These are phyloP conservation scores for Pogonomyrmex barbatus DNA, from an alignment of 1,140 invertebrate genomes.

Conservation along the genomic window DNA sequence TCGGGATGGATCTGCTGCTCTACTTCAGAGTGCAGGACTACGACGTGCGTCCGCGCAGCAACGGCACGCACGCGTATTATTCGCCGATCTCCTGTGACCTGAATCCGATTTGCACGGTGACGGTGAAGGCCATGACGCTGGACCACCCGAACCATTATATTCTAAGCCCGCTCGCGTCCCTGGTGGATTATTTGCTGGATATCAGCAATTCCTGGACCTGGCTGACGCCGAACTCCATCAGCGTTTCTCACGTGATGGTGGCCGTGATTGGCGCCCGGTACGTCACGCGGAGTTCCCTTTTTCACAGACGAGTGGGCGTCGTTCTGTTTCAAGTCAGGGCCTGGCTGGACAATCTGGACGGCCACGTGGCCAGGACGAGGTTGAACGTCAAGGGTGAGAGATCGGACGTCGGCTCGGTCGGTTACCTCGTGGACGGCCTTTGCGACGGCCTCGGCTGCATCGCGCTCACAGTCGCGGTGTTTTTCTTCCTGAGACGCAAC, in stretches of 20 bases:
- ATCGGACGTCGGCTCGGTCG: slow-evolving; percentile 90
- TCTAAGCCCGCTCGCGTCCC: slow-evolving; percentile 90
- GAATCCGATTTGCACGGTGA: slow-evolving; percentile 91
- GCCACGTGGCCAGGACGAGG: slow-evolving; percentile 90
- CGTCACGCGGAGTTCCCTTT: slow-evolving; percentile 89
- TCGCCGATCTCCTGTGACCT: slow-evolving; percentile 89
- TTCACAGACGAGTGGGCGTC: slow-evolving; percentile 89
- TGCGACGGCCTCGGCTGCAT: slow-evolving; percentile 91
- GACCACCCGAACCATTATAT: slow-evolving; percentile 93
- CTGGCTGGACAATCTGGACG: slow-evolving; percentile 93
- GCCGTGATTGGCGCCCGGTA: slow-evolving; percentile 90
- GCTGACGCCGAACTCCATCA: slow-evolving; percentile 93
- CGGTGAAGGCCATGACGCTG: slow-evolving; percentile 91
- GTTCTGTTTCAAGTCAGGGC: slow-evolving; percentile 91
- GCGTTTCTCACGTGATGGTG: slow-evolving; percentile 90
- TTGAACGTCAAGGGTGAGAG: slow-evolving; percentile 90
- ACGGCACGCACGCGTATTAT: slow-evolving; percentile 68
- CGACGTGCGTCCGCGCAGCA: slow-evolving; percentile 77
- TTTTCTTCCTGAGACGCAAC: slow-evolving; percentile 89
- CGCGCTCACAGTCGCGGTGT: slow-evolving; percentile 89
- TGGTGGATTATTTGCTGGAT: slow-evolving; percentile 88
- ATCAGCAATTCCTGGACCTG: slow-evolving; percentile 88
- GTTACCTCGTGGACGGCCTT: slow-evolving; percentile 91
- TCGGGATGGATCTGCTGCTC: slow-evolving; percentile 88
- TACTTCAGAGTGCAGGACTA: slow-evolving; percentile 88